phyloP scores from a whole-genome alignment of 2,888 invertebrate genomes.

The Chymomyza amoena region DNA sequence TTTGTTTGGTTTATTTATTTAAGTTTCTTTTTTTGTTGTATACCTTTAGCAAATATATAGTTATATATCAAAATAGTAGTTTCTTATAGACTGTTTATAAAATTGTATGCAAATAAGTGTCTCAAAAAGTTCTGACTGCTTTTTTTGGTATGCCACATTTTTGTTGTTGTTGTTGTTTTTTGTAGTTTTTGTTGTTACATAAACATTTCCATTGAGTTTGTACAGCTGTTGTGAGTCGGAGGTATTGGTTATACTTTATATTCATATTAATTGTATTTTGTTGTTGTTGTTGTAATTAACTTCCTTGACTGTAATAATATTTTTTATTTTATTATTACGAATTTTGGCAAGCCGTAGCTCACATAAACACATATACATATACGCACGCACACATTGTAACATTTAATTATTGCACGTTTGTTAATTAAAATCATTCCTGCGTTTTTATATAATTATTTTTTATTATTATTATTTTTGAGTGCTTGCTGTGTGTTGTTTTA shows the following conservation, averaged over 20 bases:
- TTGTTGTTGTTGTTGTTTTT: neutral
- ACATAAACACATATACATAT: neutral
- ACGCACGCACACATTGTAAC: too few species aligned
- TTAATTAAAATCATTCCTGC: too few species aligned
- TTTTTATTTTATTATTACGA: neutral
- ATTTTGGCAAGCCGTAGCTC: neutral
- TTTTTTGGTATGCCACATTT: conserved; percentile 7
- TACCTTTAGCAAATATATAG: neutral
- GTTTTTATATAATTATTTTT: too few species aligned
- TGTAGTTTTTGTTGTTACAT: conserved; percentile 16
- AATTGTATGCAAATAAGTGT: neutral
- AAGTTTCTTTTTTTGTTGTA: conserved; percentile 13
- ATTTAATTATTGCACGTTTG: too few species aligned
- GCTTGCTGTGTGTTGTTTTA: too few species aligned
- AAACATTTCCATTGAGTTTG: conserved; percentile 47
- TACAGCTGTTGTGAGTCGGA: conserved; percentile 57
- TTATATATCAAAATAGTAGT: conserved; percentile 22
- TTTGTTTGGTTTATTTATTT: neutral
- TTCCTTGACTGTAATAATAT: neutral
- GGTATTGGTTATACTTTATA: conserved; percentile 36
- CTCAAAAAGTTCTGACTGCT: neutral
- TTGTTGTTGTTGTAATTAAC: neutral
- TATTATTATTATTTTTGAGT: too few species aligned
- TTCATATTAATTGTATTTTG: neutral
- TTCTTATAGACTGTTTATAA: neutral